Base-by-base conservation (phyloP, 2,113 vertebrate genomes). In the Phrynosoma blainvillii region DNA sequence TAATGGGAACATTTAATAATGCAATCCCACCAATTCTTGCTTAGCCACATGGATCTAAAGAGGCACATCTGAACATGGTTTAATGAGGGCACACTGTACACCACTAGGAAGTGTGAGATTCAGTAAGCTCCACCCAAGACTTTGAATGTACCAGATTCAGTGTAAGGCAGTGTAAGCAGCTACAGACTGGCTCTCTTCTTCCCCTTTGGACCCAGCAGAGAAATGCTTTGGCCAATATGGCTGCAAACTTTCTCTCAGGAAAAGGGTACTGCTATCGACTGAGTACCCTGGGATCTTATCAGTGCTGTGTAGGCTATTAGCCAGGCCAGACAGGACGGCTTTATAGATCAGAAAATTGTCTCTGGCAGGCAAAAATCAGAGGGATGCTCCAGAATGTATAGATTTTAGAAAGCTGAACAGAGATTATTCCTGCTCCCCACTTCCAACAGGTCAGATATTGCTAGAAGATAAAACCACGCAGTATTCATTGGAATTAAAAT, bases 401-500 rank as follows among this genome's bases (percentile, higher is more conserved):
- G 42, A 68, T 32, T 82, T 47, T 23, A 77, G 42, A 71, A 62
- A 18, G 62, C 6, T 54, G 18, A 82, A 47, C 70, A 66, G 62
- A 70, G 71, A 56, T 40, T 36, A 14, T 20, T 84, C 1, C 85
- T 62, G 0, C 25, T 77, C 56, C 89, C 89, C 76, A 91, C 84
- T 92, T 71, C 40, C 84, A 90, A 82, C 90, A 88, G 87, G 89
- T 91, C 90, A 94, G 76, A 91, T 84, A 88, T 6, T 66, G 89
- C 84, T 90, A 94, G 89, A 92, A 94, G 87, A 87, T 92, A 93
- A 94, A 96, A 95, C 92, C 93, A 91, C 75, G 88, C 88, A 87
- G 42, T 87, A 90, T 94, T 89, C 90, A 86, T 93, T 91, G 88
- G 80, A 90, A 95, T 94, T 94, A 93, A 94, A 96, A 95, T 42